Evolutionary conservation across 2,113 vertebrate species (phyloP).

Genomic region (Elanoides forficatus): DNA sequence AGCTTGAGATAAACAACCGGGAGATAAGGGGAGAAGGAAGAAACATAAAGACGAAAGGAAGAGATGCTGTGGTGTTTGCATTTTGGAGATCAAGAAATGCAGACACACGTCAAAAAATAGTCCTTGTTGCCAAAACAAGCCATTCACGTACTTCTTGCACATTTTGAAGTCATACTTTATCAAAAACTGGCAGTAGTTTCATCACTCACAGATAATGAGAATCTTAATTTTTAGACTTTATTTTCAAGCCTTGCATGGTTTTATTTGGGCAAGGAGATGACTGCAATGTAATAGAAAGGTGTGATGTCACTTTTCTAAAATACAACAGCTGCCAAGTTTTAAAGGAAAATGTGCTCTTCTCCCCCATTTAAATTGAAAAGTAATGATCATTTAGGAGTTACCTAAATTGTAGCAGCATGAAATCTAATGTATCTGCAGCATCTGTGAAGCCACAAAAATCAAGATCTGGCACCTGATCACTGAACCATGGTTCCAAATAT

Average conservation of each 20-base stretch:
- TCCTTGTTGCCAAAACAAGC: slow-evolving; percentile 38
- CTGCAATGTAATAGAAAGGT: background rate
- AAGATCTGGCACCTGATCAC: slow-evolving; percentile 37
- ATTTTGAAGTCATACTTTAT: background rate
- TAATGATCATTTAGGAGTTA: slow-evolving; percentile 22
- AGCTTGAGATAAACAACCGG: background rate
- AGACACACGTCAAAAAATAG: slow-evolving; percentile 8
- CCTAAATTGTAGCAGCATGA: slow-evolving; percentile 59
- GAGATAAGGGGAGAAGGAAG: background rate
- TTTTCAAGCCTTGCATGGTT: slow-evolving; percentile 1
- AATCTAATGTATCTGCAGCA: slow-evolving; percentile 28
- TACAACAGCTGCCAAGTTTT: slow-evolving; percentile 42
- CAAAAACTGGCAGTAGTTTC: slow-evolving; percentile 32
- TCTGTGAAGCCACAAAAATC: slow-evolving; percentile 49
- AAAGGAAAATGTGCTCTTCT: slow-evolving; percentile 58
- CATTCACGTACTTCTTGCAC: background rate
- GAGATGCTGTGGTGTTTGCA: background rate
- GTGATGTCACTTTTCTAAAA: background rate
- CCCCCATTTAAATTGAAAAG: slow-evolving; percentile 30
- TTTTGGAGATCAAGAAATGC: slow-evolving; percentile 30
- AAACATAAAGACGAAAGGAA: slow-evolving; percentile 8
- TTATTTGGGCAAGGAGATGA: slow-evolving; percentile 24
- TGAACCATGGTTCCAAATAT: slow-evolving; percentile 23
- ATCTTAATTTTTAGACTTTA: background rate
- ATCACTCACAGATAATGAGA: background rate